Base-by-base conservation (phyloP, 2,797 vertebrate species). In the Rhincodon typus region DNA sequence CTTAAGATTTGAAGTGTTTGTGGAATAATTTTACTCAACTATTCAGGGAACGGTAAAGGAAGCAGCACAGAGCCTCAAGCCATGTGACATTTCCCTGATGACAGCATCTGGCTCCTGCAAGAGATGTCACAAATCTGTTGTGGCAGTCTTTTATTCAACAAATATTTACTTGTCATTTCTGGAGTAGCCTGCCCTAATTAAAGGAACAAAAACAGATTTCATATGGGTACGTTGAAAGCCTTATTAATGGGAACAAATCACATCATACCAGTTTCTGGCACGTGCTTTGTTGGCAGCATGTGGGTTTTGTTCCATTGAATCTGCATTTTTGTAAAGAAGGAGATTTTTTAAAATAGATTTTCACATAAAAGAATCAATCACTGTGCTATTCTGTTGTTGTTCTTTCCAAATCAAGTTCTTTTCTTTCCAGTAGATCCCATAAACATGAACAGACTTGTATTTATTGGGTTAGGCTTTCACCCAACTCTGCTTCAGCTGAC, bases 21-120 rank as follows among this genome's bases (percentile, higher is more conserved):
- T 19, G n/a, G n/a, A 30, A 74, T 57, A 57, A 88, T 66, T 57
- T 66, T 91, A n/a, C 34, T 91, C 57, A 19, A n/a, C 67, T 67
- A 42, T 67, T 0, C 8, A 91, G 57, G 88, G 88, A 67, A 38
- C 67, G 34, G 3, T 5, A 91, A 38, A 67, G 88, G 34, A 91
- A 67, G 88, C 34, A 91, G 69, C 38, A 8, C 67, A 94, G 23
- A 70, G 38, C 21, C 25, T 74, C 46, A 30, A 4, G 25, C 94
- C 42, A 30, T 74, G 93, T 94, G 94, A 50, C 70, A 94, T 53
- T 95, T 94, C 67, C 62, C 93, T 94, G 10, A 15, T 30, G 67
- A 30, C 67, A 72, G 38, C 19, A 42, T 72, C 66, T 94, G 62
- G 38, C 1, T 25, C 62, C 67, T 38, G n/a, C 67, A 69, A 57